Evolutionary conservation across 1,140 invertebrate genomes (phyloP), one percentile per base, ranked within the genome.

Genomic region (Liolophura sinensis): DNA sequence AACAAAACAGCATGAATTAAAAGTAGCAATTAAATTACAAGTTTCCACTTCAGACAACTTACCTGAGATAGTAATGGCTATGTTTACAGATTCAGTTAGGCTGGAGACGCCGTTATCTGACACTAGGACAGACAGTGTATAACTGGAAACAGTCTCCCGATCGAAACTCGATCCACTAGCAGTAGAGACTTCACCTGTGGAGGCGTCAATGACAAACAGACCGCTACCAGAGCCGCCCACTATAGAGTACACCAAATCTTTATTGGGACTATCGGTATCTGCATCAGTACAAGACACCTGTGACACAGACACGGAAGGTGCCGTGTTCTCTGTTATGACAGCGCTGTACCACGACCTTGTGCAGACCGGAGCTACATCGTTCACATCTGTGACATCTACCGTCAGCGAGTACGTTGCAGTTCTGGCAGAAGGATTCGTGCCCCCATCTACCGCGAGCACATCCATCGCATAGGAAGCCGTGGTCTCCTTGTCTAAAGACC

Each of bases 401-500:
- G 56, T 60, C 15, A 67, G 31, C 9, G 54, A 64, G 31, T 54
- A 71, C 24, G 62, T 60, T 5, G 67, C 70, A 24, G 59, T 47
- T 20, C 68, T 52, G 7, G 65, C 57, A 16, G 70, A 67, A 5
- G 69, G 69, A 31, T 22, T 69, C 0, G 65, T 64, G 1, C 73
- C 69, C 25, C 54, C 59, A 61, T 77, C 76, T 16, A 40, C 52
- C 5, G 73, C 76, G 12, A 61, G 16, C 18, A 77, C 62, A 9
- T 25, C 58, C 47, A 73, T 25, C 20, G 40, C 51, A 60, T 77
- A 73, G 15, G 60, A 68, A 4, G 64, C 50, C 6, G 60, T 65
- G 1, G 68, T 64, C 58, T 77, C 76, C 40, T 72, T 68, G 60
- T 77, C 73, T 46, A 77, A 69, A 16, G 18, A 48, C 6, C 60